Conservation (phyloP, 2,888 invertebrate species). For the Chrysina gloriosa region DNA sequence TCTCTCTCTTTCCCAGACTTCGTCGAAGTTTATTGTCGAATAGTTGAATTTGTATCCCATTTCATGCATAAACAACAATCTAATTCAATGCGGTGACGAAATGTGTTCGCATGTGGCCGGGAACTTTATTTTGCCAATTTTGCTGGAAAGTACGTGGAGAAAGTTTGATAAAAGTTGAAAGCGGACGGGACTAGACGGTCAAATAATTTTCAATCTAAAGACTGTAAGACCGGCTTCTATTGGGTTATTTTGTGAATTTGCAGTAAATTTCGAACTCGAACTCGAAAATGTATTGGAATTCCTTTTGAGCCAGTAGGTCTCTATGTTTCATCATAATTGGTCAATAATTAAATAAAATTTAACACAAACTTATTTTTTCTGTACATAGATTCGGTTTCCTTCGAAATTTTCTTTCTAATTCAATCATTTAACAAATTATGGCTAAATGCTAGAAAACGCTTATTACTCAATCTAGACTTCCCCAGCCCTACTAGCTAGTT, state of each 20-base stretch:
- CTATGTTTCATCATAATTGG: too few relatives aligned
- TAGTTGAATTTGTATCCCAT: constrained; percentile 40
- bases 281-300: too few relatives aligned
- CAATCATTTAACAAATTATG: too few relatives aligned
- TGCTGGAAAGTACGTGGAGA: constrained; percentile 26
- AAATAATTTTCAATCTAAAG: constrained; percentile 2
- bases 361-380: too few relatives aligned
- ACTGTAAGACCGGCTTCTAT: background rate
- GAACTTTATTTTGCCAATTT: constrained; percentile 39
- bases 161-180: constrained; percentile 34
- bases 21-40: constrained; percentile 38
- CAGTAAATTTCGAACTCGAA: too few relatives aligned
- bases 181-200: background rate
- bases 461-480: too few relatives aligned
- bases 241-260: background rate
- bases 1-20: constrained; percentile 23
- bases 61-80: constrained; percentile 42
- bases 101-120: constrained; percentile 37
- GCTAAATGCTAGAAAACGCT: too few relatives aligned
- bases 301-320: too few relatives aligned
- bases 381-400: too few relatives aligned
- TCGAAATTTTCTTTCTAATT: too few relatives aligned
- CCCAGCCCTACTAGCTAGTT: too few relatives aligned
- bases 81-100: constrained; percentile 41
- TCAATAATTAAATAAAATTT: too few relatives aligned